Evolutionary conservation across 2,888 invertebrate genomes (phyloP).

Genomic region (Leucania comma): DNA sequence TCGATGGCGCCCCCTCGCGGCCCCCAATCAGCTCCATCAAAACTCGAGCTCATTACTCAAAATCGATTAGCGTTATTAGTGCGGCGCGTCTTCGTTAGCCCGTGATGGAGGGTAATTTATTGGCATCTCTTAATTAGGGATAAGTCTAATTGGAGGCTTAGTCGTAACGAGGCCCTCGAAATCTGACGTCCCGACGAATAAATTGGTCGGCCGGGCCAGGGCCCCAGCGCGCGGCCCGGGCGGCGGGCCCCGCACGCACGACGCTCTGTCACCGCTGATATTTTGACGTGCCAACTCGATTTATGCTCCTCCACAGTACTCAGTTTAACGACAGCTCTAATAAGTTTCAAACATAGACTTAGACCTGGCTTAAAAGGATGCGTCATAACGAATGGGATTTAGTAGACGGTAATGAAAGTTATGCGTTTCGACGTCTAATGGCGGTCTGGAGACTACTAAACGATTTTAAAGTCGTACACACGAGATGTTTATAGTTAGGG

Average conservation of each 20-base stretch:
- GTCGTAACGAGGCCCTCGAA: conserved; percentile 91
- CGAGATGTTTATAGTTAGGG: conserved; percentile 70
- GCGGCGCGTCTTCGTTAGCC: conserved; percentile 90
- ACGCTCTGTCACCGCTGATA: conserved; percentile 81
- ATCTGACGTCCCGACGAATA: conserved; percentile 90
- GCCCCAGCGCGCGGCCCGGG: conserved; percentile 66
- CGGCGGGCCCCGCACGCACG: conserved; percentile 76
- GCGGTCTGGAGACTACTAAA: conserved; percentile 60
- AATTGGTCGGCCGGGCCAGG: conserved; percentile 85
- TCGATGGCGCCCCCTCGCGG: conserved; percentile 80
- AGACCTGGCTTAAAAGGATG: conserved; percentile 70
- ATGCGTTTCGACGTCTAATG: conserved; percentile 62
- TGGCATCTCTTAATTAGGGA: conserved; percentile 92
- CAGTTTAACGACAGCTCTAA: conserved; percentile 77
- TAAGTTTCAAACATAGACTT: conserved; percentile 75
- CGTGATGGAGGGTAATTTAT: conserved; percentile 91
- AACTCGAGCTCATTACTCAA: conserved; percentile 91
- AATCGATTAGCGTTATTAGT: conserved; percentile 91
- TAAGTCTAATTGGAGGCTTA: conserved; percentile 92
- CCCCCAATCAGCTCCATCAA: conserved; percentile 88
- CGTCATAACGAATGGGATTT: conserved; percentile 70
- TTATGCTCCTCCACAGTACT: conserved; percentile 71
- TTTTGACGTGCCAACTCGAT: conserved; percentile 84
- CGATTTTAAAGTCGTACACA: conserved; percentile 65
- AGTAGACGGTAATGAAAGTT: conserved; percentile 69